These are phyloP conservation scores for Diacarnus erythraeanus DNA, from an alignment of 37 sponge, comb jelly and placozoan genomes.

Conservation along the genomic window DNA sequence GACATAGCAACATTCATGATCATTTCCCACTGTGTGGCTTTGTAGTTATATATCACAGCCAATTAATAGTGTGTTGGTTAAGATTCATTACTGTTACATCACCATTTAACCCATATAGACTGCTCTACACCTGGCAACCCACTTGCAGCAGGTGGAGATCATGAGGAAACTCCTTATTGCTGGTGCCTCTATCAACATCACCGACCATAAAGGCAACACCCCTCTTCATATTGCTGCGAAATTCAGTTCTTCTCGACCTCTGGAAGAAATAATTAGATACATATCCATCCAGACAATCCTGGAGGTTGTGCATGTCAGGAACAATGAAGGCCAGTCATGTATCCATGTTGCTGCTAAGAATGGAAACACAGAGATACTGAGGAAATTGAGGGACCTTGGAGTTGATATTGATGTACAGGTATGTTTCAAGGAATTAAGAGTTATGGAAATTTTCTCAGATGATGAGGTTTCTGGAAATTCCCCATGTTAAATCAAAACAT, in stretches of 20 bases:
- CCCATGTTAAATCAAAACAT: not conserved
- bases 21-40: too few relatives aligned
- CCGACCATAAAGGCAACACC: constrained; percentile 85
- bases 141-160: constrained; percentile 60
- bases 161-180: constrained; percentile 49
- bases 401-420: constrained; percentile 77
- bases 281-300: constrained; percentile 20
- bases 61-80: too few relatives aligned
- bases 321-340: constrained; percentile 69
- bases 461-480: constrained; percentile 13
- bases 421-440: not conserved
- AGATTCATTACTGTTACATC: too few relatives aligned
- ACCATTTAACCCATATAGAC: constrained; percentile 59
- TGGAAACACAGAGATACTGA: constrained; percentile 35
- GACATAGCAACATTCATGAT: too few relatives aligned
- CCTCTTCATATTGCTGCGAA: constrained; percentile 73
- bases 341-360: constrained; percentile 60
- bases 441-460: too few relatives aligned
- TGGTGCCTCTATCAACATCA: constrained; percentile 57
- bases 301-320: constrained; percentile 38
- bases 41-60: too few relatives aligned
- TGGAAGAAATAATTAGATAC: constrained; percentile 51
- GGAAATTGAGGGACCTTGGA: constrained; percentile 65
- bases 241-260: constrained; percentile 37
- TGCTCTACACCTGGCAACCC: constrained; percentile 77